A percentile compares a stretch with the other conserved stretches of the same genome.
Evolutionary conservation across 2,113 vertebrate species (phyloP).

Genomic region (Brachypodius melanocephalos): DNA sequence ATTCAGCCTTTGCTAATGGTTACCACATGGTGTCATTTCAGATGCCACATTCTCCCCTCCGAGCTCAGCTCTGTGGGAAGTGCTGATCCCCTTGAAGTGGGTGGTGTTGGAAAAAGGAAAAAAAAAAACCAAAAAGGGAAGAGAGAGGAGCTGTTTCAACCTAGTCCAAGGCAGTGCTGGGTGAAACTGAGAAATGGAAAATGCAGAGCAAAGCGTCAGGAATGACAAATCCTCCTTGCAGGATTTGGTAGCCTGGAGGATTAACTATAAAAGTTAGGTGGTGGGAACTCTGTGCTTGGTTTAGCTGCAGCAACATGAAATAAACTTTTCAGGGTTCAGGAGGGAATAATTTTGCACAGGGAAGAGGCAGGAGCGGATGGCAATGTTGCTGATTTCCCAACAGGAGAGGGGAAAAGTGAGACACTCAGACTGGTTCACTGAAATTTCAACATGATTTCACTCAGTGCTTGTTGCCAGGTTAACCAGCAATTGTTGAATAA

Average conservation of each 20-base stretch:
- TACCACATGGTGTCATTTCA: background rate
- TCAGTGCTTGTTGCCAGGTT: background rate
- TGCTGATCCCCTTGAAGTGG: background rate
- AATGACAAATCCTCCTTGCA: background rate
- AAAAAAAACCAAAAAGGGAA: background rate
- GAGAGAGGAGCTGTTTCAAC: background rate
- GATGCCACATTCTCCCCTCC: background rate
- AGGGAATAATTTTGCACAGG: background rate
- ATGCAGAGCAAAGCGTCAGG: background rate
- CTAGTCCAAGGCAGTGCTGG: background rate
- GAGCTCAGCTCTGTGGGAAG: background rate
- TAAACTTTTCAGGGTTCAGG: background rate
- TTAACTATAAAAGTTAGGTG: background rate
- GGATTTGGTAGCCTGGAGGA: background rate
- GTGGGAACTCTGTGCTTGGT: background rate
- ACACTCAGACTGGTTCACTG: background rate
- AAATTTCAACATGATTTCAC: background rate
- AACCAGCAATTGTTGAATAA: conserved; percentile 39
- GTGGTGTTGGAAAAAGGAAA: background rate
- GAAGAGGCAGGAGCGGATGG: background rate
- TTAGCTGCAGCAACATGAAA: background rate
- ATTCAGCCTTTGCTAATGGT: background rate
- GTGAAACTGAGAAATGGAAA: conserved; percentile 34
- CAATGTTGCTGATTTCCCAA: background rate
- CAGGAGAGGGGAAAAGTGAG: background rate